Conservation (phyloP, 2,797 vertebrate genomes). For the Xiphorhynchus erythropygius region DNA sequence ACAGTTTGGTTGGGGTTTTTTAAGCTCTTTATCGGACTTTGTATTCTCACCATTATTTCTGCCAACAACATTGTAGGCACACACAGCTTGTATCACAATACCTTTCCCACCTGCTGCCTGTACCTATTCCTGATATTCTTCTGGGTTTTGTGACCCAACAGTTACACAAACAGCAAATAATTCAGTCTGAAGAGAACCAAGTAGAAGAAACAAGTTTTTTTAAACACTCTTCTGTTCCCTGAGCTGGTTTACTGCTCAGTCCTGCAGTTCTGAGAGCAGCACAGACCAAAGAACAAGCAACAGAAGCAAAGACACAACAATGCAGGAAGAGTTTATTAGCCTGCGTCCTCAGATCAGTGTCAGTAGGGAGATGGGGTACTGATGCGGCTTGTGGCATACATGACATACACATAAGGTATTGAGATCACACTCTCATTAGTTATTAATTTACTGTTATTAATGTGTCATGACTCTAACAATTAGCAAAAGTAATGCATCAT, state of each 20-base stretch:
- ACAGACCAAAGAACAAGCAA: not conserved
- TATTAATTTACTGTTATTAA: not conserved
- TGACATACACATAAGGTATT: not conserved
- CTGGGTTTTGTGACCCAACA: not conserved
- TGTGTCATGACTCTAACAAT: not conserved
- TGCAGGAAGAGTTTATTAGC: not conserved
- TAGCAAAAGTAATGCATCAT: conserved; percentile 10
- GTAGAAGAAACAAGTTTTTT: not conserved
- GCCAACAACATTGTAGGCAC: not conserved
- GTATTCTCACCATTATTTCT: not conserved
- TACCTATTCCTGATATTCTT: not conserved
- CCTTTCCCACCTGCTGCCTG: not conserved
- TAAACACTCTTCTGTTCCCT: fast-evolving
- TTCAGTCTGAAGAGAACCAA: not conserved
- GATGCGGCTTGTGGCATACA: not conserved
- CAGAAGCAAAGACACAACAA: not conserved
- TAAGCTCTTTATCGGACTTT: not conserved
- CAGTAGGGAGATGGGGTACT: not conserved
- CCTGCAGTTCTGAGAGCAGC: not conserved
- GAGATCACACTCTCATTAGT: not conserved
- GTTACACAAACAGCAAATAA: not conserved
- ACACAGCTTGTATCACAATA: not conserved
- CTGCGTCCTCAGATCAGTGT: not conserved
- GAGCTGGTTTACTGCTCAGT: not conserved
- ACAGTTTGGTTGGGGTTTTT: not conserved